Percentiles rank a stretch among this genome's conserved stretches.
Conservation (phyloP, 2,113 vertebrate species). For the Cheilinus undulatus region DNA sequence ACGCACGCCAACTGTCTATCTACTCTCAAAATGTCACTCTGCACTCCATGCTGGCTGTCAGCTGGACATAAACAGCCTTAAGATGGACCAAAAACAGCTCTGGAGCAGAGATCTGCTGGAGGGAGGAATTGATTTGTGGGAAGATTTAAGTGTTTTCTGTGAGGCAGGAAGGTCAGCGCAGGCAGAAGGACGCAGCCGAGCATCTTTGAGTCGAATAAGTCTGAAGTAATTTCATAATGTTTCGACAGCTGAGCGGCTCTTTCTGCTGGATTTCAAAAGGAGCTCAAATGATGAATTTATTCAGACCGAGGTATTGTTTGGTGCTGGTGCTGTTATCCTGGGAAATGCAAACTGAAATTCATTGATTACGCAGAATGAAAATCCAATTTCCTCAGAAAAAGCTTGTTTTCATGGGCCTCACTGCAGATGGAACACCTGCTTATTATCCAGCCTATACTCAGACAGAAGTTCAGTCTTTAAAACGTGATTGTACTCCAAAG, state of each 20-base stretch:
- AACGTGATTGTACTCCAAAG: neutral
- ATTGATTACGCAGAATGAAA: slow-evolving; percentile 48
- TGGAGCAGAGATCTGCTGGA: slow-evolving; percentile 30
- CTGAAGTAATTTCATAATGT: slow-evolving; percentile 42
- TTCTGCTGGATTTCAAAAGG: slow-evolving; percentile 30
- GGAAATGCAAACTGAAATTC: slow-evolving; percentile 30
- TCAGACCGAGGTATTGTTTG: slow-evolving; percentile 17
- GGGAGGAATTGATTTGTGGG: slow-evolving; percentile 31
- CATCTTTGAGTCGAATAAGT: slow-evolving; percentile 26
- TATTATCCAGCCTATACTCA: neutral
- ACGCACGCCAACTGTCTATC: slow-evolving; percentile 56
- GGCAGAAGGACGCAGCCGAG: slow-evolving; percentile 16
- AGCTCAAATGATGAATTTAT: slow-evolving; percentile 28
- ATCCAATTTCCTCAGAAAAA: slow-evolving; percentile 37
- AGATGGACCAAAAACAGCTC: slow-evolving; percentile 41
- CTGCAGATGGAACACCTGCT: slow-evolving; percentile 28
- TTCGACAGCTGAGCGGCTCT: slow-evolving; percentile 32
- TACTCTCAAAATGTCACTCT: slow-evolving; percentile 68
- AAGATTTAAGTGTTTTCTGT: slow-evolving; percentile 43
- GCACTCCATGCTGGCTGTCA: slow-evolving; percentile 61
- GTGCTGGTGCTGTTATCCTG: slow-evolving; percentile 27
- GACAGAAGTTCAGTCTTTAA: neutral
- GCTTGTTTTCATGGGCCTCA: slow-evolving; percentile 31
- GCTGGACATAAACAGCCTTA: slow-evolving; percentile 51
- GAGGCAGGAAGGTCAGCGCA: neutral